Conservation (phyloP, 2,113 vertebrate species). For the Brachirus orientalis region DNA sequence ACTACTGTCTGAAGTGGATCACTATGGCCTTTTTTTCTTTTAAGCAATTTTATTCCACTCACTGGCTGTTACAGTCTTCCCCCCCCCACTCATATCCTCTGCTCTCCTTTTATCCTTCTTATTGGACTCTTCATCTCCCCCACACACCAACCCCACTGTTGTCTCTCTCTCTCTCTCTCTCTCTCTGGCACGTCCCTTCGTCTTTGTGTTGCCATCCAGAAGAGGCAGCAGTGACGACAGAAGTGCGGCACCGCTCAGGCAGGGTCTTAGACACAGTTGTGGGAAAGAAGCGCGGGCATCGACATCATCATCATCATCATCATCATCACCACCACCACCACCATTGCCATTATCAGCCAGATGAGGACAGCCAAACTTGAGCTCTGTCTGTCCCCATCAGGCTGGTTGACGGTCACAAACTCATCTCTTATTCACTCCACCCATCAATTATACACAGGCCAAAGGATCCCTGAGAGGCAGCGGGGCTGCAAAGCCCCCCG, state of each 20-base stretch:
- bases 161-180: background rate
- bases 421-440: conserved; percentile 77
- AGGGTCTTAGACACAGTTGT: conserved; percentile 23
- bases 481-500: conserved; percentile 39
- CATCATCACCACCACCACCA: conserved; percentile 58
- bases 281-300: conserved; percentile 39
- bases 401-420: conserved; percentile 74
- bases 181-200: conserved; percentile 7
- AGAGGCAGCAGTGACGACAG: conserved; percentile 43
- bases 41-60: conserved; percentile 19
- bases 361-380: conserved; percentile 75
- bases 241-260: conserved; percentile 17
- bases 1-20: background rate
- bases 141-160: conserved; percentile 6
- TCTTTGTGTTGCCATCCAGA: conserved; percentile 46
- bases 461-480: conserved; percentile 76
- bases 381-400: conserved; percentile 74
- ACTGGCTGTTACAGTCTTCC: background rate
- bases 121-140: conserved; percentile 11
- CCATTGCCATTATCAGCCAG: conserved; percentile 67
- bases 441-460: conserved; percentile 80
- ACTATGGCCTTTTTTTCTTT: conserved; percentile 10
- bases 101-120: conserved; percentile 50
- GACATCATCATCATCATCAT: conserved; percentile 46
- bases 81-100: conserved; percentile 44